These are phyloP conservation scores for Drosophila eohydei DNA, from an alignment of 2,888 invertebrate genomes.

Conservation along the genomic window DNA sequence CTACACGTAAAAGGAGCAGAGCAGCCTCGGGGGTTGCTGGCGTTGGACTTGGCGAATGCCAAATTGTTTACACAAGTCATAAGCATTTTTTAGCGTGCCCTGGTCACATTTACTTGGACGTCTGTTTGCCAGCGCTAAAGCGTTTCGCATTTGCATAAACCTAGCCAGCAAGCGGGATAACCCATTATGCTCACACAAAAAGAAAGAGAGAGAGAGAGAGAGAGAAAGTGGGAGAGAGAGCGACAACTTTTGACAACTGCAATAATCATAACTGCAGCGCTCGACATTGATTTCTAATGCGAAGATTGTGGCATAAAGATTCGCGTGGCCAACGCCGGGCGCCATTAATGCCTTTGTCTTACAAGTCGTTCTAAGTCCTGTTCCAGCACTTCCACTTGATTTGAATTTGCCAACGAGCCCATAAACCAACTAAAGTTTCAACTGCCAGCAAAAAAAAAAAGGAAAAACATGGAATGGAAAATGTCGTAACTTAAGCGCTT, in stretches of 20 bases:
- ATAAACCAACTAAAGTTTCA: slow-evolving; percentile 66
- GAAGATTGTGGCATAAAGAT: slow-evolving; percentile 67
- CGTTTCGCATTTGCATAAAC: slow-evolving; percentile 74
- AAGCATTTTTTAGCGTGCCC: slow-evolving; percentile 78
- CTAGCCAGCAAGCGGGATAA: slow-evolving; percentile 41
- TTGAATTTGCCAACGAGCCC: slow-evolving; percentile 56
- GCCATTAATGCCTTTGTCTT: slow-evolving; percentile 75
- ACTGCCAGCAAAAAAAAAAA: background rate
- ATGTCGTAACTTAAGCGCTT: slow-evolving; percentile 51
- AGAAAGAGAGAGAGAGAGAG: slow-evolving; percentile 2
- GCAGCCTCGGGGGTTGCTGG: slow-evolving; percentile 6
- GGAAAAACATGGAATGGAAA: too few relatives aligned
- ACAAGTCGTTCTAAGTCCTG: slow-evolving; percentile 59
- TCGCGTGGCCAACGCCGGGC: slow-evolving; percentile 40
- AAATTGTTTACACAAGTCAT: slow-evolving; percentile 80
- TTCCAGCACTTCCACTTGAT: slow-evolving; percentile 64
- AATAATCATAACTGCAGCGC: slow-evolving; percentile 78
- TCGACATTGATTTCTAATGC: slow-evolving; percentile 72
- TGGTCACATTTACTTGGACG: slow-evolving; percentile 52
- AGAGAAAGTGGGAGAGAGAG: background rate
- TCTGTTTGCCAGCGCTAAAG: slow-evolving; percentile 70
- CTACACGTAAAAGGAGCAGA: slow-evolving; percentile 67
- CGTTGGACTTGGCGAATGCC: slow-evolving; percentile 33
- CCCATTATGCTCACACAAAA: slow-evolving; percentile 3
- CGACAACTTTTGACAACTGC: slow-evolving; percentile 72